Evolutionary conservation across 2,797 vertebrate species (phyloP).

Genomic region (Pseudomugil tenellus): DNA sequence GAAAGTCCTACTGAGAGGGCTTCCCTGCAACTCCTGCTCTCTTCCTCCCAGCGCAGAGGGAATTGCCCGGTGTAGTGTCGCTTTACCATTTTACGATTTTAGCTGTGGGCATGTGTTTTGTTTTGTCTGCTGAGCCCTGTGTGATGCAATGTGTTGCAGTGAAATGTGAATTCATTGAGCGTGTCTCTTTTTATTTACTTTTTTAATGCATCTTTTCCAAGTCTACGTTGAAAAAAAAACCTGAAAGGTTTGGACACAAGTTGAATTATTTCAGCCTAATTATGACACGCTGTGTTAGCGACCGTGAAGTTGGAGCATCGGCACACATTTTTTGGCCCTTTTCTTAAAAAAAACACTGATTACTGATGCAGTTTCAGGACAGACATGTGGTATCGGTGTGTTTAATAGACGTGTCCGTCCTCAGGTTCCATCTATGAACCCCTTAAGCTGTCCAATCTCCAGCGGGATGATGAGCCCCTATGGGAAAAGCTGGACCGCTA

Average conservation of each 20-base stretch:
- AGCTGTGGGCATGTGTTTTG: constrained; percentile 43
- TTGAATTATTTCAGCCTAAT: too few relatives aligned
- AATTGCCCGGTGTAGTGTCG: constrained; percentile 46
- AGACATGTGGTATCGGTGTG: background rate
- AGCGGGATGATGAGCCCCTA: constrained; percentile 86
- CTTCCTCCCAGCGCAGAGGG: constrained; percentile 40
- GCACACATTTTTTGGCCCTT: background rate
- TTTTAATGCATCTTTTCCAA: background rate
- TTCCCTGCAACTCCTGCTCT: constrained; percentile 59
- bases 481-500: constrained; percentile 95
- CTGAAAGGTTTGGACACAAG: too few relatives aligned
- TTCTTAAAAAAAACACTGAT: background rate
- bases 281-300: background rate
- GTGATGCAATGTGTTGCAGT: constrained; percentile 58
- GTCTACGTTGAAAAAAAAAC: too few relatives aligned
- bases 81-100: constrained; percentile 53
- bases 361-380: background rate
- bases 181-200: constrained; percentile 13
- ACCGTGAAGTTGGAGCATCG: background rate
- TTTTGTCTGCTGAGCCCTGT: constrained; percentile 43
- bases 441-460: constrained; percentile 89
- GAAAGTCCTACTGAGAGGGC: constrained; percentile 59
- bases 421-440: constrained; percentile 98
- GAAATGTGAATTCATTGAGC: constrained; percentile 36
- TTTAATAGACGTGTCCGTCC: constrained; percentile 29